Evolutionary conservation across 2,113 vertebrate genomes (phyloP).

Genomic region (Varanus komodoensis): DNA sequence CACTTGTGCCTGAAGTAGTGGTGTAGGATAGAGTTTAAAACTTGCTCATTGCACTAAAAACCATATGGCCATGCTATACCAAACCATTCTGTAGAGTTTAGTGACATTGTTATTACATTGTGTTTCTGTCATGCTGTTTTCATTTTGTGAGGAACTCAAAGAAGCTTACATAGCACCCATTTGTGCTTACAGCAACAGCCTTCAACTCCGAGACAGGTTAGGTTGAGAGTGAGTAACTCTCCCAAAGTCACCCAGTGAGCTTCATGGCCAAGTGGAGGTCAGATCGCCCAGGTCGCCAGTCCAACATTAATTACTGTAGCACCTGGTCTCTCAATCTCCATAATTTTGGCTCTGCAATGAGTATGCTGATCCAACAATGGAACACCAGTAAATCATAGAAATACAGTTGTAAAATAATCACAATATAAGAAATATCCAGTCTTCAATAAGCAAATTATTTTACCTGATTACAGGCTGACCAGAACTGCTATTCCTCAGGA

Average conservation of each 20-base stretch:
- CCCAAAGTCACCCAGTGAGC: too few species aligned
- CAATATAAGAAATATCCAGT: background rate
- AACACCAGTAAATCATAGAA: background rate
- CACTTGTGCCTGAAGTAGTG: background rate
- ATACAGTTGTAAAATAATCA: background rate
- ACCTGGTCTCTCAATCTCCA: background rate
- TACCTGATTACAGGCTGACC: background rate
- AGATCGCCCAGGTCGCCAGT: too few species aligned
- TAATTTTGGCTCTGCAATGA: background rate
- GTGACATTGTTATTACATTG: too few species aligned
- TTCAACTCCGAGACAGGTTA: too few species aligned
- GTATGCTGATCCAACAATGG: background rate
- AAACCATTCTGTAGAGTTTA: background rate
- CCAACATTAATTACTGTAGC: too few species aligned
- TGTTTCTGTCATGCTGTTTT: too few species aligned
- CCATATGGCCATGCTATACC: background rate
- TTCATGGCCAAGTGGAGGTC: too few species aligned
- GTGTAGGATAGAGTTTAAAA: background rate
- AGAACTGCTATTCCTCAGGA: background rate
- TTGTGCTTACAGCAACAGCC: too few species aligned
- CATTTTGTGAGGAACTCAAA: too few species aligned
- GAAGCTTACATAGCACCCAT: too few species aligned
- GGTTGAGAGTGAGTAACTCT: too few species aligned
- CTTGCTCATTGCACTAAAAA: background rate
- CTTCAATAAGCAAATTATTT: background rate